These are phyloP conservation scores for Ictidomys tridecemlineatus DNA, from an alignment of 2,113 vertebrate genomes.

Conservation along the genomic window DNA sequence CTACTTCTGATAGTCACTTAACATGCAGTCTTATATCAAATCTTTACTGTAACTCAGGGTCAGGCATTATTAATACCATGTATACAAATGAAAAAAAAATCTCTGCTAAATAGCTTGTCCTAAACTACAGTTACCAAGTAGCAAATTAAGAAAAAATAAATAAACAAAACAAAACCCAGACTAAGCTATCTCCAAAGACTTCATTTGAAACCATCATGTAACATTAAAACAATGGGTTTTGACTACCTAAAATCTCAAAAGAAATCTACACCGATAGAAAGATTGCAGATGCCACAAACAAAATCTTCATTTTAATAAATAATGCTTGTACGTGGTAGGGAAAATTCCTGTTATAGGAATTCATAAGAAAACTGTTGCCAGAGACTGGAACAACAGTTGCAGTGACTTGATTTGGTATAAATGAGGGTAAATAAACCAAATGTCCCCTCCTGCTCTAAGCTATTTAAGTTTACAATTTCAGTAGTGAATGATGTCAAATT, in stretches of 20 bases:
- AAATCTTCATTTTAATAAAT: neutral
- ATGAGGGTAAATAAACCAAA: constrained; percentile 41
- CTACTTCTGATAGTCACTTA: neutral
- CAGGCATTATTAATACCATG: neutral
- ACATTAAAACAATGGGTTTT: neutral
- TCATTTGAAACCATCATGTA: neutral
- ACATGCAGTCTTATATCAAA: neutral
- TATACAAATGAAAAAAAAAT: neutral
- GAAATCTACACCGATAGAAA: neutral
- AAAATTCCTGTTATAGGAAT: neutral
- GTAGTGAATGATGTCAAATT: constrained; percentile 39
- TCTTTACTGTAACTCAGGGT: neutral
- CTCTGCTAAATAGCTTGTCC: neutral
- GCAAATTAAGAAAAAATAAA: neutral
- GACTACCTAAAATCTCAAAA: neutral
- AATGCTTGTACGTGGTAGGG: neutral
- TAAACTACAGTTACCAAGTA: neutral
- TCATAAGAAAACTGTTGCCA: constrained; percentile 11
- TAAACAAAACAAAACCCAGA: neutral
- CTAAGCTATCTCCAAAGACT: neutral
- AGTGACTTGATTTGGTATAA: neutral
- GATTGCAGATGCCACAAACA: neutral
- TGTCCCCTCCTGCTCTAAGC: neutral
- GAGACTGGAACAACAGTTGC: neutral
- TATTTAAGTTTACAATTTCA: constrained; percentile 45